Percentiles rank a stretch among this genome's conserved stretches.
Conservation (phyloP, 30 jellyfish, hydroid and myxozoan genomes). For the Haliclystus octoradiatus region DNA sequence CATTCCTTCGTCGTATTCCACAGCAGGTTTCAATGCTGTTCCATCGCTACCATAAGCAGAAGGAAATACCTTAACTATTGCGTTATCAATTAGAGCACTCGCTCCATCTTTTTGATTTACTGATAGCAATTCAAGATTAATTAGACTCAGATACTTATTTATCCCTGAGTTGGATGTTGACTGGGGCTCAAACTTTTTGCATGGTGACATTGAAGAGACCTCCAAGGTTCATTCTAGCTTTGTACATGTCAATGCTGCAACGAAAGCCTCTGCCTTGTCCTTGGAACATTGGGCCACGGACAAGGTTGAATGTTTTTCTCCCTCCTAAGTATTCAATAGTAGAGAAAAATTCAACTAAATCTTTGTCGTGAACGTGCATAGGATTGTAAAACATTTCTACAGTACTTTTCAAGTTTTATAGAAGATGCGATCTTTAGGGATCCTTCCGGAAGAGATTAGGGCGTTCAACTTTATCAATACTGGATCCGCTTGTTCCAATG, state of each 20-base stretch:
- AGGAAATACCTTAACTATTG: background rate
- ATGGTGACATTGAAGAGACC: slow-evolving; percentile 18
- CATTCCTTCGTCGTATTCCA: slow-evolving; percentile 20
- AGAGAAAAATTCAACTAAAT: slow-evolving; percentile 1
- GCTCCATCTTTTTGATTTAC: background rate
- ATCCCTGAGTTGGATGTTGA: slow-evolving; percentile 16
- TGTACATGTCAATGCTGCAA: background rate
- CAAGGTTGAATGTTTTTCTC: slow-evolving; percentile 1
- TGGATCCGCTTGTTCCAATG: no score
- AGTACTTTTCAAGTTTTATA: background rate
- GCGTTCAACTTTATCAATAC: no score
- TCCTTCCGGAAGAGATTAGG: no score
- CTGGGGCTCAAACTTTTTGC: slow-evolving; percentile 12
- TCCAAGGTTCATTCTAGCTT: slow-evolving; percentile 23
- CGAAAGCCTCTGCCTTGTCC: slow-evolving; percentile 3
- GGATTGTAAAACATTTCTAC: slow-evolving; percentile 1
- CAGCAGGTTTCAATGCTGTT: slow-evolving; percentile 16
- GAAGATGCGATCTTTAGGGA: background rate
- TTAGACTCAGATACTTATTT: slow-evolving; percentile 1
- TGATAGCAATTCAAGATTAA: background rate
- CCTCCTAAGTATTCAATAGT: slow-evolving; percentile 2
- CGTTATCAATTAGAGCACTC: background rate
- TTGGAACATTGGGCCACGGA: slow-evolving; percentile 5
- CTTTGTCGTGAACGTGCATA: slow-evolving; percentile 1
- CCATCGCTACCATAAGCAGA: slow-evolving; percentile 11